Evolutionary conservation across 1,140 invertebrate species (phyloP), one percentile per base, ranked within the genome.

Genomic region (Drosophila tristis): DNA sequence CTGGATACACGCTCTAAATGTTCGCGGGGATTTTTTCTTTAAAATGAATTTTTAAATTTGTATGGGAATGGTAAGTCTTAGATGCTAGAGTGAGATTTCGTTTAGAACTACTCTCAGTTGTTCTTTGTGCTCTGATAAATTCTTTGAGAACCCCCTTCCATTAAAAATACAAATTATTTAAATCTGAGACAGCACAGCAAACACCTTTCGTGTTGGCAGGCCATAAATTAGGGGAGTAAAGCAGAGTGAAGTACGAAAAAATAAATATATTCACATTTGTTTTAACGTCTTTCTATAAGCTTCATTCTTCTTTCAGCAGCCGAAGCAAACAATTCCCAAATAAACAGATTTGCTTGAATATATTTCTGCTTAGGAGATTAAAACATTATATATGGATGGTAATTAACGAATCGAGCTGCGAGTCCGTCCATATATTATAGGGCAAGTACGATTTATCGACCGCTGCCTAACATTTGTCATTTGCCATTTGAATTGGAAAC

Each of bases 401-500:
- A 70, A 57, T 57, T 82, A 58, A 61, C 43, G 59, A 57, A 11
- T 20, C 35, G 35, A 23, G 29, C 11, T 15, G 26, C 31, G 16
- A 13, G 5, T 44, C 25, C n/a, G 25, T 25, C 26, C n/a, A 56
- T 35, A 16, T 26, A 35, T 70, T 58, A 67, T 70, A 70, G 64
- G 64, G 66, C 44, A 70, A 56, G 26, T 35, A 62, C 39, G 64
- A 85, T 79, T 75, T 75, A 82, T 79, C 60, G 57, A 50, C n/a
- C 60, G 43, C 35, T 48, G 55, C 35, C 42, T 43, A 65, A 35
- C 47, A 79, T 78, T 78, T 82, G 74, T 82, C 74, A 73, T 73
- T 85, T 71, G 75, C 64, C 75, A 80, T 79, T 82, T 85, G 67
- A 74, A 45, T 63, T 62, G 67, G 49, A 54, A 45, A 48, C 66